Evolutionary conservation across 2,888 invertebrate genomes (phyloP).

Genomic region (Chymomyza procnemis): DNA sequence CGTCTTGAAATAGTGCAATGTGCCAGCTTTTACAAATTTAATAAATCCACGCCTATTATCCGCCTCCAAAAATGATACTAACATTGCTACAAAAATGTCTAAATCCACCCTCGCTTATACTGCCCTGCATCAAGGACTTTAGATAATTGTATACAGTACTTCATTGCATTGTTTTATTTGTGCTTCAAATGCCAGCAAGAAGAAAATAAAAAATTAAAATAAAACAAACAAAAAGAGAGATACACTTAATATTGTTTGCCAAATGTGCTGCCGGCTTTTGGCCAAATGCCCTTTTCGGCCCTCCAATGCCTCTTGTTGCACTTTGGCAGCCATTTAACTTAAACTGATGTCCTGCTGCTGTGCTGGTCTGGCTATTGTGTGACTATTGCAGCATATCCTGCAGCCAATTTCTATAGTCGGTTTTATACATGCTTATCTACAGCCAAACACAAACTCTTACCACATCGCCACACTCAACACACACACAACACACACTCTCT

Average conservation of each 20-base stretch:
- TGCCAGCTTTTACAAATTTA: too few species aligned
- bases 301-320: constrained; percentile 22
- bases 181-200: constrained; percentile 34
- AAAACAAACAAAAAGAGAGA: constrained; percentile 36
- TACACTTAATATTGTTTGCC: constrained; percentile 58
- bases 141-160: constrained; percentile 23
- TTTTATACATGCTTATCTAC: constrained; percentile 43
- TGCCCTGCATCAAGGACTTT: not conserved
- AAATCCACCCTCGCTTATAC: constrained; percentile 20
- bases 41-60: too few species aligned
- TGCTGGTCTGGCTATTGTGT: not conserved
- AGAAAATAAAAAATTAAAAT: constrained; percentile 51
- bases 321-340: constrained; percentile 39
- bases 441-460: constrained; percentile 37
- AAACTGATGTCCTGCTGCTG: constrained; percentile 35
- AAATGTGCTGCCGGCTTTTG: constrained; percentile 35
- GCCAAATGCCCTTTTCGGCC: not conserved
- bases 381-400: constrained; percentile 35
- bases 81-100: not conserved
- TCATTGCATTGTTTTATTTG: constrained; percentile 45
- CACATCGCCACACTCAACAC: constrained; percentile 9
- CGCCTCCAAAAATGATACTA: too few species aligned
- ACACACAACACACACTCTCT: too few species aligned
- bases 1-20: too few species aligned
- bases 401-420: constrained; percentile 50